Evolutionary conservation across 2,797 vertebrate species (phyloP).

Genomic region (Rhinogobio ventralis): DNA sequence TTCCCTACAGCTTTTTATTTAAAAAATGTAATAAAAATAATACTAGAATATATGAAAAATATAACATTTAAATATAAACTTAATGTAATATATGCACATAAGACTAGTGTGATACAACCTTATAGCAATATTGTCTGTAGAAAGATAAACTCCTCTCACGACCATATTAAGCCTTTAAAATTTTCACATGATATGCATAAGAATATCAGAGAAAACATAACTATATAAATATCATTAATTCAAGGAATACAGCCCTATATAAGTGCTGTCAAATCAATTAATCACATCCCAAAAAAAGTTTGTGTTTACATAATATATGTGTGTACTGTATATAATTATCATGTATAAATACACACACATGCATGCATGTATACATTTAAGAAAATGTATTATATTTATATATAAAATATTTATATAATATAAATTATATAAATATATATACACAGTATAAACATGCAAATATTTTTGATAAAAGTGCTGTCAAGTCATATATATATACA

Average conservation of each 20-base stretch:
- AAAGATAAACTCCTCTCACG: not conserved
- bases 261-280: no score
- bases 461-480: no score
- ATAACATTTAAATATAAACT: not conserved
- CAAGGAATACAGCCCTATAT: not conserved
- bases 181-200: not conserved
- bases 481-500: no score
- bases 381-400: no score
- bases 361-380: no score
- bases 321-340: no score
- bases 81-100: not conserved
- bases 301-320: no score
- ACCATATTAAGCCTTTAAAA: not conserved
- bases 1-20: not conserved
- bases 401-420: no score
- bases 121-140: not conserved
- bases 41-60: not conserved
- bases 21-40: not conserved
- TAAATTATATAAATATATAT: no score
- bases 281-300: no score
- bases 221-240: not conserved
- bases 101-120: not conserved
- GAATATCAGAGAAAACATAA: not conserved
- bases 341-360: no score
- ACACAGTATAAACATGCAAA: no score